Evolutionary conservation across 2,797 vertebrate genomes (phyloP).

Genomic region (Sciaenops ocellatus): DNA sequence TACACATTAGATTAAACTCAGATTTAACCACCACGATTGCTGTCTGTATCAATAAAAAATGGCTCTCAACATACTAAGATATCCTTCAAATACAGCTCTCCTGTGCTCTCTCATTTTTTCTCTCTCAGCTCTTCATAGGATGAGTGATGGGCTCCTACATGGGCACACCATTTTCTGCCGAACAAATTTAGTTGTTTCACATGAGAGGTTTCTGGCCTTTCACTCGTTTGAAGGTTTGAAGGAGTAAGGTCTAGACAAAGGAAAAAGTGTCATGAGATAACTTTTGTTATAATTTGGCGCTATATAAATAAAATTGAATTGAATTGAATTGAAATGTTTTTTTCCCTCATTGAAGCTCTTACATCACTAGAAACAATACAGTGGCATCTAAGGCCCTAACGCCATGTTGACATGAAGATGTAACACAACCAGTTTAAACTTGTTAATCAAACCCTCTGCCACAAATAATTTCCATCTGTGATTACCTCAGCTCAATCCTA

Average conservation of each 20-base stretch:
- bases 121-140: background rate
- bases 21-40: background rate
- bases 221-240: too few species aligned
- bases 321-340: background rate
- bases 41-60: too few species aligned
- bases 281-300: too few species aligned
- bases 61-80: too few species aligned
- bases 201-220: background rate
- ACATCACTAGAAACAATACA: background rate
- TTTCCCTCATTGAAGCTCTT: background rate
- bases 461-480: slow-evolving; percentile 1
- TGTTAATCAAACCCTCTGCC: slow-evolving; percentile 2
- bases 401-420: background rate
- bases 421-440: slow-evolving; percentile 3
- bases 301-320: too few species aligned
- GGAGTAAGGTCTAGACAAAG: too few species aligned
- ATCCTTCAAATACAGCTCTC: background rate
- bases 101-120: background rate
- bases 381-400: background rate
- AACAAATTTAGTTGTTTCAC: background rate
- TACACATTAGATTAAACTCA: background rate
- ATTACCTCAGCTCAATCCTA: background rate
- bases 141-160: rapidly evolving
- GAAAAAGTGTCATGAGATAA: too few species aligned
- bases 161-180: background rate